Evolutionary conservation across 2,888 invertebrate species (phyloP).

Genomic region (Pteria penguin): DNA sequence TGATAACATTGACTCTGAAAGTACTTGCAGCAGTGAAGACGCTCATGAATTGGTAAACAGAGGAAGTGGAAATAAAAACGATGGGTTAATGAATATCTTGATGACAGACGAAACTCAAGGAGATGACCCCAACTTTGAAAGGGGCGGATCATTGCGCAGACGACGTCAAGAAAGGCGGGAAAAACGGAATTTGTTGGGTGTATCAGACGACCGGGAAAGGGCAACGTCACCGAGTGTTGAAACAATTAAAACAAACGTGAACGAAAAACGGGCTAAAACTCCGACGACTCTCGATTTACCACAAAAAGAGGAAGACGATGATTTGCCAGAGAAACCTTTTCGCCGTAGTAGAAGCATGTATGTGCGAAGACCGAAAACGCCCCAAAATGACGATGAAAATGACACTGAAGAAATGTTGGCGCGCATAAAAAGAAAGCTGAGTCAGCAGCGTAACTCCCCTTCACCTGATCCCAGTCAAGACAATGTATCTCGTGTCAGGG

Average conservation of each 20-base stretch:
- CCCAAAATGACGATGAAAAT: conserved; percentile 31
- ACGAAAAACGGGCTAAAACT: conserved; percentile 32
- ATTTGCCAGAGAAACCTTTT: conserved; percentile 42
- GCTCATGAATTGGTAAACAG: conserved; percentile 43
- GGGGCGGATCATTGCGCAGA: conserved; percentile 69
- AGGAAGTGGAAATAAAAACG: conserved; percentile 60
- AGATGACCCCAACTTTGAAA: conserved; percentile 61
- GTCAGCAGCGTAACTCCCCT: conserved; percentile 6
- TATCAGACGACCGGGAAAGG: conserved; percentile 67
- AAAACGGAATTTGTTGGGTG: conserved; percentile 51
- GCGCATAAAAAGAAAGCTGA: conserved; percentile 47
- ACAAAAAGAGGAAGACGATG: conserved; percentile 48
- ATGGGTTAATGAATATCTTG: conserved; percentile 66
- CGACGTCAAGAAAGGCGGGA: conserved; percentile 62
- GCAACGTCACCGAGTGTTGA: conserved; percentile 69
- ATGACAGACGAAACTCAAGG: conserved; percentile 58
- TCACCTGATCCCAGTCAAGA: conserved; percentile 8
- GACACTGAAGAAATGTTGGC: conserved; percentile 46
- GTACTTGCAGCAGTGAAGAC: conserved; percentile 56
- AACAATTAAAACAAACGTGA: conserved; percentile 43
- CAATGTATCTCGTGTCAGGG: neutral
- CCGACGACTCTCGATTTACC: conserved; percentile 44
- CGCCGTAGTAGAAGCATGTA: conserved; percentile 63
- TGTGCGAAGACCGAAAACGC: conserved; percentile 30
- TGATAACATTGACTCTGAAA: conserved; percentile 49